Base-by-base conservation (phyloP, 1,140 invertebrate genomes). In the Coenobita brevimanus region DNA sequence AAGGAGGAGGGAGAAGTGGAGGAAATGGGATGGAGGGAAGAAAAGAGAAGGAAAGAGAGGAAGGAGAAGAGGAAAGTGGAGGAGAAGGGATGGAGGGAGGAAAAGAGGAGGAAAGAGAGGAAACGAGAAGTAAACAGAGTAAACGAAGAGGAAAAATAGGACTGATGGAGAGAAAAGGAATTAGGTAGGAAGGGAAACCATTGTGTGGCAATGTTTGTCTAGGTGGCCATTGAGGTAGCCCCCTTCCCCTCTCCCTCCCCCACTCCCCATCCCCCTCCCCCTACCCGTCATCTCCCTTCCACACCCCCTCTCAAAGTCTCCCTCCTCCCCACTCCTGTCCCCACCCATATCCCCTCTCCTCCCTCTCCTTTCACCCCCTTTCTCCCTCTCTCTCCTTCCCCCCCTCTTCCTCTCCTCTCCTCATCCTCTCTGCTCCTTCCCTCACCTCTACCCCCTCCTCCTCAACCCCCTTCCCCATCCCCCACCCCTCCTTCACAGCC, bases 61-160 rank as follows among this genome's bases (percentile, higher is more conserved):
- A n/a, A 57, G 54, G n/a, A n/a, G n/a, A n/a, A 57, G 54, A 57
- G 54, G n/a, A n/a, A 57, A n/a, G n/a, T 10, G n/a, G 54, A 57
- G 54, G n/a, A n/a, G n/a, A n/a, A 57, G 54, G n/a, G 54, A 57
- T 10, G n/a, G 54, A 57, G 54, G n/a, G 54, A 57, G 54, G n/a
- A n/a, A 57, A n/a, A 57, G 54, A 57, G 54, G n/a, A n/a, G n/a
- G 54, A 57, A n/a, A 57, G 54, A 57, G 62, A 67, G 62, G 36
- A 33, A 67, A 33, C 27, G 62, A 67, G 62, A 67, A 33, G 36
- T 24, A 67, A 33, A 67, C 24, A 67, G 62, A 67, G n/a, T n/a
- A n/a, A n/a, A n/a, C n/a, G n/a, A n/a, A n/a, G n/a, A n/a, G n/a
- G n/a, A n/a, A n/a, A n/a, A n/a, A n/a, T n/a, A n/a, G n/a, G n/a